Evolutionary conservation across 2,888 invertebrate genomes (phyloP), one percentile per base, ranked within the genome.

Genomic region (Ochropacha duplaris): DNA sequence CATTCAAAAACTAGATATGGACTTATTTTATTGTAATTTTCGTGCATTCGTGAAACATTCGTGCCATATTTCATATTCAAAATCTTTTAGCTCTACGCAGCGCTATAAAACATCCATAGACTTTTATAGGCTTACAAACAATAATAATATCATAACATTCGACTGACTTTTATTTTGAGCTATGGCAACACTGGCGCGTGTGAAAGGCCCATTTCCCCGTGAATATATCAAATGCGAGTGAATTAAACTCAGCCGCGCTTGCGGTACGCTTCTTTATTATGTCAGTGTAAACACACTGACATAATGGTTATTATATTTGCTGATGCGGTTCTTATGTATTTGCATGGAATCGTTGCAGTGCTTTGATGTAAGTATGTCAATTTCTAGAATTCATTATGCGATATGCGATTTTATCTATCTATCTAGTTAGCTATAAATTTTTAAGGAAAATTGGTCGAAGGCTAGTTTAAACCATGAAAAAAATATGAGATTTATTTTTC

Each of bases 141-240:
- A 44, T 44, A 44, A 44, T 19, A 44, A 44, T 44, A 44, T 44
- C 9, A 44, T 44, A 44, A 19, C 39, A 2, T 44, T 19, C 19
- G 0, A n/a, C 28, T 28, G 50, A 28, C 26, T 50, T 50, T 28
- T 44, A 44, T 44, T 44, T 44, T n/a, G 6, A 26, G 50, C 50
- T n/a, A 24, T n/a, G 14, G n/a, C 24, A 3, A 50, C 14, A 26
- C 50, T 8, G n/a, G 50, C 24, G 26, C 50, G 50, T 50, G 50
- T 24, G 26, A 50, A 50, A 44, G 3, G 22, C 19, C 9, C 31
- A 31, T 52, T 22, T 22, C 14, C 31, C 52, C 5, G 31, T 19
- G 31, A 14, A 22, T 52, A 31, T 52, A 52, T 52, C 31, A 52
- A 52, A 52, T 5, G 51, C 28, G 19, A 52, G 52, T 22, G 31